Base-by-base conservation (phyloP, 2,888 invertebrate genomes). In the Nomada lathburiana region DNA sequence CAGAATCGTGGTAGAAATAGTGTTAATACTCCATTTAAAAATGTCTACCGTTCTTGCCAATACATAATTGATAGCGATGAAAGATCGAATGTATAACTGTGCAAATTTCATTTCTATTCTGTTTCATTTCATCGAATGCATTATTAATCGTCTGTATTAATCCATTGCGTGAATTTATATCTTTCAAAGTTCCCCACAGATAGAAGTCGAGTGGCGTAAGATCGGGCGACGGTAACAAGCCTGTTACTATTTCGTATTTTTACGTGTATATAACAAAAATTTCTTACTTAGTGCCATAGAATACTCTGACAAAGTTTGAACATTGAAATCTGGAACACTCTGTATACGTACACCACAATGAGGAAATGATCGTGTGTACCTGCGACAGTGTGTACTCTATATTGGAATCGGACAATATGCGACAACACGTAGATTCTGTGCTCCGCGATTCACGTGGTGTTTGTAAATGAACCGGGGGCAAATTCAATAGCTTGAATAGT, bases 351-450 rank as follows among this genome's bases (percentile, higher is more conserved):
- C 13, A 16, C 20, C 44, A 23, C 26, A 52, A 72, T 72, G 52
- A n/a, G 26, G 44, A 72, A 53, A 72, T 53, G 71, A 72, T 72
- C 2, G 63, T 26, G n/a, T 70, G 57, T 44, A 47, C 16, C 11
- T 16, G 57, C 13, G 26, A 57, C 13, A 23, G 26, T 57, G 23
- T 16, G 52, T 63, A 63, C 62, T 42, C 44, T 26, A 50, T 42
- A 72, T 72, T 62, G 62, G 36, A 63, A 53, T 72, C 42, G 23
- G 42, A 63, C 62, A 62, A 71, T 71, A 71, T 50, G 71, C 42
- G 53, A 36, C 62, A 50, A 44, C 72, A 63, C 72, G 72, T 63
- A 63, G 53, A 53, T 42, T 63, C 20, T 53, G 71, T 23, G 53
- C 72, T 72, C 62, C 57, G 44, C 16, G 55, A 69, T 69, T 29